Percentiles rank a stretch among this genome's conserved stretches.
These are phyloP conservation scores for Noctua comes DNA, from an alignment of 2,888 invertebrate species.

Conservation along the genomic window DNA sequence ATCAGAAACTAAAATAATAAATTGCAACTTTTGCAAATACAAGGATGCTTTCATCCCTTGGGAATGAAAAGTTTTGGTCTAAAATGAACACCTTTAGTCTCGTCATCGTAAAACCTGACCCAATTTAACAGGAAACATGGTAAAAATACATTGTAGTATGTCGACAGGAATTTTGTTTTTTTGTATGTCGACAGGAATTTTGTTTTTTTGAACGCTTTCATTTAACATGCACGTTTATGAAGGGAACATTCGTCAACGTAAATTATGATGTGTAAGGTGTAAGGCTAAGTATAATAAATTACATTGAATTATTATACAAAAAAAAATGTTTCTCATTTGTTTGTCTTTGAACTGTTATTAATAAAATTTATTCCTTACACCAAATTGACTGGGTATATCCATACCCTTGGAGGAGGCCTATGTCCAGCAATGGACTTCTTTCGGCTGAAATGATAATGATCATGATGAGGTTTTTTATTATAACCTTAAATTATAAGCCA, in stretches of 20 bases:
- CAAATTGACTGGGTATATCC: too few relatives aligned
- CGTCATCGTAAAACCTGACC: neutral
- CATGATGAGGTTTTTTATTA: too few relatives aligned
- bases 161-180: neutral
- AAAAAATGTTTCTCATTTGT: neutral
- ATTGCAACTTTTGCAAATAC: conserved; percentile 13
- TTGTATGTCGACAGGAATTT: neutral
- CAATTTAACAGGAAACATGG: conserved; percentile 4
- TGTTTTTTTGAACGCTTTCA: neutral
- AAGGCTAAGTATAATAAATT: neutral
- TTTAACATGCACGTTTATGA: neutral
- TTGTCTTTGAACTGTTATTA: neutral
- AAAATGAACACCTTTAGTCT: neutral
- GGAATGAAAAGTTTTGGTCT: neutral
- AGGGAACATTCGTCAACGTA: neutral
- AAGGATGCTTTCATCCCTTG: neutral
- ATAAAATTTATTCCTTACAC: neutral
- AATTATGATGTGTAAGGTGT: neutral
- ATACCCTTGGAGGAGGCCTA: too few relatives aligned
- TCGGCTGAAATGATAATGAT: too few relatives aligned
- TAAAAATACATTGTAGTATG: conserved; percentile 12
- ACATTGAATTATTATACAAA: neutral
- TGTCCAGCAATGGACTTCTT: too few relatives aligned
- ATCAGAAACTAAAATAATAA: conserved; percentile 9
- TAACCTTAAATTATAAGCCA: neutral